Percentiles rank a stretch among this genome's conserved stretches.
Conservation (phyloP, 2,113 vertebrate genomes). For the Ramphastos sulfuratus region DNA sequence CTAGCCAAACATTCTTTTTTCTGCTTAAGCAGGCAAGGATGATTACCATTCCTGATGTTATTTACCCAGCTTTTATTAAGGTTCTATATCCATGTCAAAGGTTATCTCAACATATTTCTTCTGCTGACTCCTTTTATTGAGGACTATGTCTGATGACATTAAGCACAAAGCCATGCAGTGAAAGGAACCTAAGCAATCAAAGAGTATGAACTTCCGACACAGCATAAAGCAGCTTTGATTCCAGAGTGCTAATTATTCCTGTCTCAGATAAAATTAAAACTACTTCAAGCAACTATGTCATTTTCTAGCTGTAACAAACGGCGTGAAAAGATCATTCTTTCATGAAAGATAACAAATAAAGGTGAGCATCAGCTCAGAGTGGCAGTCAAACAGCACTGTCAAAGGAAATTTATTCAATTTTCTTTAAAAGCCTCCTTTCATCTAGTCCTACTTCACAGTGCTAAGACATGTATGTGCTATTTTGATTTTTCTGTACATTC, state of each 20-base stretch:
- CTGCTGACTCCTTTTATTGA: slow-evolving; percentile 18
- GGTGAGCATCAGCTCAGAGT: not conserved
- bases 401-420: not conserved
- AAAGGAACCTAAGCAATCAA: not conserved
- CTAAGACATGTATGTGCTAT: not conserved
- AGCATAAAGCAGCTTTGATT: not conserved
- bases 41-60: slow-evolving; percentile 14
- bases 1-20: slow-evolving; percentile 14
- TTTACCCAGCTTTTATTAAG: slow-evolving; percentile 48
- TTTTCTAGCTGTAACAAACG: not conserved
- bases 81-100: slow-evolving; percentile 3
- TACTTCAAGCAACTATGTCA: not conserved
- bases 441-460: not conserved
- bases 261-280: slow-evolving; percentile 4
- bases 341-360: not conserved
- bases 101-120: slow-evolving; percentile 39
- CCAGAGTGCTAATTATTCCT: not conserved
- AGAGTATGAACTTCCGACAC: slow-evolving; percentile 23
- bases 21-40: slow-evolving; percentile 8
- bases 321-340: not conserved
- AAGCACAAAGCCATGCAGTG: slow-evolving; percentile 25
- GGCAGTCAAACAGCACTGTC: not conserved
- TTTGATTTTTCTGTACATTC: not conserved
- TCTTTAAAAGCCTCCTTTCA: not conserved
- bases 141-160: not conserved